Conservation (phyloP, 2,113 vertebrate genomes). For the Hypomesus transpacificus region DNA sequence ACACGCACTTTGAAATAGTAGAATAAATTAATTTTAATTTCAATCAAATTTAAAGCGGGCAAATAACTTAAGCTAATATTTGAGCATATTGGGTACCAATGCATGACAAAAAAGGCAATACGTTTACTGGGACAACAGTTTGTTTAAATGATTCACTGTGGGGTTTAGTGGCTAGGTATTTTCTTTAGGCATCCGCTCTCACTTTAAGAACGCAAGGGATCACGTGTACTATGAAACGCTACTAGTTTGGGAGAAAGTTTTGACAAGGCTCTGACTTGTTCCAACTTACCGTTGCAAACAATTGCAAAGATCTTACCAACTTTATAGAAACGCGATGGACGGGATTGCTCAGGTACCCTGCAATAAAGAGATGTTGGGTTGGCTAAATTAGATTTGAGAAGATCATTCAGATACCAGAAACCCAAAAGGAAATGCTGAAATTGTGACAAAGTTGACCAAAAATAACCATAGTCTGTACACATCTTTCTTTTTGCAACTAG, state of each 20-base stretch:
- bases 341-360: slow-evolving; percentile 58
- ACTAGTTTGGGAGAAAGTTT: slow-evolving; percentile 56
- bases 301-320: neutral
- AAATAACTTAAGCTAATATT: too few species aligned
- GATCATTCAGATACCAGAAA: neutral
- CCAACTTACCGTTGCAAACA: neutral
- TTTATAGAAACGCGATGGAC: slow-evolving; percentile 43
- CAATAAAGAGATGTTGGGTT: neutral
- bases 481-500: slow-evolving; percentile 31
- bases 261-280: slow-evolving; percentile 33
- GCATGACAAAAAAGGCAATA: too few species aligned
- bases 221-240: slow-evolving; percentile 46
- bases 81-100: too few species aligned
- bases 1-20: too few species aligned
- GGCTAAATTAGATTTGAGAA: neutral
- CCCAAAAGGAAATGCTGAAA: neutral
- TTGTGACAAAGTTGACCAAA: neutral
- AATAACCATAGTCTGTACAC: neutral
- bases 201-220: slow-evolving; percentile 27
- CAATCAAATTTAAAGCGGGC: too few species aligned
- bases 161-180: too few species aligned
- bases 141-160: too few species aligned
- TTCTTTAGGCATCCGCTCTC: neutral
- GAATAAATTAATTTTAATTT: too few species aligned
- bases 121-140: too few species aligned